Conservation (phyloP, 2,797 vertebrate genomes). For the Poecilia wingei region DNA sequence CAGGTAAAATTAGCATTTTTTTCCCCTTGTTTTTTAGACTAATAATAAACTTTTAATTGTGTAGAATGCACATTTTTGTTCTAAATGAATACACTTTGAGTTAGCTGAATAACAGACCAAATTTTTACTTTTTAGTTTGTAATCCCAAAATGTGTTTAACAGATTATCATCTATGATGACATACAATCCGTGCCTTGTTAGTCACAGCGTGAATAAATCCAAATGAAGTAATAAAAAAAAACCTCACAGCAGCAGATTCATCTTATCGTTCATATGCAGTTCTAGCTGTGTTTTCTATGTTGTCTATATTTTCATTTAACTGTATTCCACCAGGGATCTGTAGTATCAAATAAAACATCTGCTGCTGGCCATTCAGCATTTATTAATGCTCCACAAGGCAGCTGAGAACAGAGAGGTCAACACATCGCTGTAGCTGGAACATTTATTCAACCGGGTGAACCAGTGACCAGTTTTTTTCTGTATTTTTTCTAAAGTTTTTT, state of each 20-base stretch:
- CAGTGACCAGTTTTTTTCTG: not conserved
- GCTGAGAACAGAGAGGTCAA: not conserved
- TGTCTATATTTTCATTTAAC: not conserved
- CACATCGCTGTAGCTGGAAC: not conserved
- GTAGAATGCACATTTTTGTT: not conserved
- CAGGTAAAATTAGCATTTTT: too few species aligned
- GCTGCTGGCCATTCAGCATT: not conserved
- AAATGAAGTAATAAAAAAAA: not conserved
- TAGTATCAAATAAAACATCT: not conserved
- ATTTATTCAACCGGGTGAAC: constrained; percentile 1
- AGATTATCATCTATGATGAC: not conserved
- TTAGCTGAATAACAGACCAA: not conserved
- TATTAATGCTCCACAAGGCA: not conserved
- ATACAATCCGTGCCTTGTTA: not conserved
- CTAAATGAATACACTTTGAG: not conserved
- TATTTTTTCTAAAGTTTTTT: constrained; percentile 7
- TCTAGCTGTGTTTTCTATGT: not conserved
- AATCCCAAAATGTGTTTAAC: not conserved
- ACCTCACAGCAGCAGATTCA: not conserved
- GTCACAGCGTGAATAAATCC: not conserved
- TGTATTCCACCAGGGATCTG: not conserved
- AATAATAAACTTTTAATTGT: not conserved
- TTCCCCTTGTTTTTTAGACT: not conserved
- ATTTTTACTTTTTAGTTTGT: not conserved
- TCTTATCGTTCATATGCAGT: not conserved